Base-by-base conservation (phyloP, 2,113 vertebrate species). In the Corvus moneduloides region DNA sequence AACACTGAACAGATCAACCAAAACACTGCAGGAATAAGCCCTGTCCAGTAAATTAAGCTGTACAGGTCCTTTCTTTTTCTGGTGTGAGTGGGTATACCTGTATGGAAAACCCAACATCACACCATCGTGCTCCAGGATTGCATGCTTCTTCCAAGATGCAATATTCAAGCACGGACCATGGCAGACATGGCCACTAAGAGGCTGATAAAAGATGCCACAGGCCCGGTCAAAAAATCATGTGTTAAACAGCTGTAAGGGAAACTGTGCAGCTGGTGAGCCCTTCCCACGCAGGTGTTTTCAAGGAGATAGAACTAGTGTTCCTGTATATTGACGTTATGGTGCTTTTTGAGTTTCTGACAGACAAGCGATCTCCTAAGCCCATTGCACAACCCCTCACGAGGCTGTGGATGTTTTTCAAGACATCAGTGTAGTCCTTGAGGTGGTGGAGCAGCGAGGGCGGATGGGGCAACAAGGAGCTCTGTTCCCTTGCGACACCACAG, bases 401-500 rank as follows among this genome's bases (percentile, higher is more conserved):
- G 51, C 73, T 54, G 66, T 2, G 2, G 46, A 62, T 1, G 1
- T 71, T 87, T 81, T 3, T 2, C 52, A 39, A 54, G 20, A 44
- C 55, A 8, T 6, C 1, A 1, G 24, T 49, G 56, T 2, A 33
- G 27, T 55, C 49, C 52, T 78, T 6, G 1, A 12, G 17, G 22
- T 15, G 48, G 19, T 52, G 28, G 59, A 35, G 63, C 37, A 8
- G 46, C 0, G 1, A 66, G 64, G 41, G 16, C 0, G 0, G 49
- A 6, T 0, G 1, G 21, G 19, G 43, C 9, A 43, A 32, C 43
- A 24, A 62, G 30, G 16, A 55, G 13, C 24, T 82, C 87, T 1
- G 1, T 19, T 88, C 14, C 46, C 64, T 74, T 55, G 33, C 0
- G 0, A 61, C 54, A 62, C 23, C 39, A 58, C 41, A 49, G 16